phyloP scores from a whole-genome alignment of 2,113 vertebrate genomes.

The Himantopus leucocephalus region DNA sequence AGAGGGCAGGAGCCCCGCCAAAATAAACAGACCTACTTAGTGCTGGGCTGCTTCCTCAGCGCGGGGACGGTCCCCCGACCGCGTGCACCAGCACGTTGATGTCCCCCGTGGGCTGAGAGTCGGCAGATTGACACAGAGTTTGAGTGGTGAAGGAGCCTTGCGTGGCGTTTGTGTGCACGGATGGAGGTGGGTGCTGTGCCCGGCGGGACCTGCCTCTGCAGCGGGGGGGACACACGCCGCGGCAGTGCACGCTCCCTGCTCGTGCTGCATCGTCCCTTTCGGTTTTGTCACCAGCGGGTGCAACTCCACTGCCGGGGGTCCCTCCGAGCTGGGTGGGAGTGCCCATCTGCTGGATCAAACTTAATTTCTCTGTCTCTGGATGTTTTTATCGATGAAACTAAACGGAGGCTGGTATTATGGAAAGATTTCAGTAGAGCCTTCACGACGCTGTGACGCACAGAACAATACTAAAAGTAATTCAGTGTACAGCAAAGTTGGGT shows the following conservation, averaged over 20 bases:
- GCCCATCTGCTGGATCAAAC: too few species aligned
- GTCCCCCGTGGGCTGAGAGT: too few species aligned
- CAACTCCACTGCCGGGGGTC: background rate
- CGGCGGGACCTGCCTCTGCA: background rate
- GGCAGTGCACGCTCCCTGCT: accelerated
- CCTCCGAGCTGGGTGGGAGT: too few species aligned
- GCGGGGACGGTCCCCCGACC: background rate
- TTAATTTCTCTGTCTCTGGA: background rate
- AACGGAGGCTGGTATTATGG: accelerated
- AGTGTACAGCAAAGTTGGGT: background rate
- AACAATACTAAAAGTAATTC: accelerated
- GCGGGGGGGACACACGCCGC: accelerated
- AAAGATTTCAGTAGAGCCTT: accelerated
- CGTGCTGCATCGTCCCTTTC: accelerated
- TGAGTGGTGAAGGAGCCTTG: accelerated
- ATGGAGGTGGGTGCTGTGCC: accelerated
- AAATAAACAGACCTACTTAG: background rate
- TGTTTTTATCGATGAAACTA: background rate
- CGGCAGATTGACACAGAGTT: accelerated
- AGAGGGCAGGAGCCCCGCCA: background rate
- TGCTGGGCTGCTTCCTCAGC: background rate
- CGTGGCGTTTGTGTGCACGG: accelerated
- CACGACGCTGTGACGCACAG: accelerated
- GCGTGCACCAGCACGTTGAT: background rate
- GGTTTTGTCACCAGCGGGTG: background rate